Evolutionary conservation across 2,888 invertebrate species (phyloP).

Genomic region (Heliconius aoede): DNA sequence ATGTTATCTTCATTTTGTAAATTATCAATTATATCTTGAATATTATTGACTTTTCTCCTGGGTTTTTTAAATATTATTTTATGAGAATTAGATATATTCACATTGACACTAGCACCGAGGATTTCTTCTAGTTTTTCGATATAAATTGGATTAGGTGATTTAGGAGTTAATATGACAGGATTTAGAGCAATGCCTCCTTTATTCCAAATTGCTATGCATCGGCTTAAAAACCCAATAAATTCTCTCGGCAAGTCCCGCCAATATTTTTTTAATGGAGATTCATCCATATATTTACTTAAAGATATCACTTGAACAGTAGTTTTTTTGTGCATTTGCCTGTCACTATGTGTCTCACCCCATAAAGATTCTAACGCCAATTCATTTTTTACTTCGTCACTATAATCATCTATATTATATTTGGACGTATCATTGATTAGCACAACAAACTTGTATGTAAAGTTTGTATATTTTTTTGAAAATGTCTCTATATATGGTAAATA

Average conservation of each 20-base stretch:
- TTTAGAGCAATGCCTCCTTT: constrained; percentile 74
- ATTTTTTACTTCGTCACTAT: constrained; percentile 65
- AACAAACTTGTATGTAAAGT: constrained; percentile 65
- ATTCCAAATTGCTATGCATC: constrained; percentile 73
- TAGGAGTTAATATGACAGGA: constrained; percentile 65
- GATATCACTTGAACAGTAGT: constrained; percentile 59
- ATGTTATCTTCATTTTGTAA: constrained; percentile 58
- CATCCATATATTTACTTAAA: constrained; percentile 63
- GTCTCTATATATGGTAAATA: constrained; percentile 65
- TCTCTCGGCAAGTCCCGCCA: constrained; percentile 65
- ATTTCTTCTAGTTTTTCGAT: constrained; percentile 63
- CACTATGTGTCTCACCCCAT: constrained; percentile 54
- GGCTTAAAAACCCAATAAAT: constrained; percentile 65
- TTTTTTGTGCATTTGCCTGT: constrained; percentile 50
- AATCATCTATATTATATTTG: constrained; percentile 47
- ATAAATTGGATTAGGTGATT: constrained; percentile 59
- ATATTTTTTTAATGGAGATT: constrained; percentile 65
- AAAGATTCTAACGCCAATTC: constrained; percentile 67
- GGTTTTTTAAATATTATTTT: constrained; percentile 40
- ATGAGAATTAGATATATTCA: background rate
- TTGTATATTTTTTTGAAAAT: constrained; percentile 61
- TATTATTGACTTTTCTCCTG: constrained; percentile 67
- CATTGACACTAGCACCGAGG: constrained; percentile 55
- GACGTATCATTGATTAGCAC: constrained; percentile 65
- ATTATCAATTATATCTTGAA: constrained; percentile 72